Conservation (phyloP, 2,113 vertebrate genomes). For the Silurus asotus region DNA sequence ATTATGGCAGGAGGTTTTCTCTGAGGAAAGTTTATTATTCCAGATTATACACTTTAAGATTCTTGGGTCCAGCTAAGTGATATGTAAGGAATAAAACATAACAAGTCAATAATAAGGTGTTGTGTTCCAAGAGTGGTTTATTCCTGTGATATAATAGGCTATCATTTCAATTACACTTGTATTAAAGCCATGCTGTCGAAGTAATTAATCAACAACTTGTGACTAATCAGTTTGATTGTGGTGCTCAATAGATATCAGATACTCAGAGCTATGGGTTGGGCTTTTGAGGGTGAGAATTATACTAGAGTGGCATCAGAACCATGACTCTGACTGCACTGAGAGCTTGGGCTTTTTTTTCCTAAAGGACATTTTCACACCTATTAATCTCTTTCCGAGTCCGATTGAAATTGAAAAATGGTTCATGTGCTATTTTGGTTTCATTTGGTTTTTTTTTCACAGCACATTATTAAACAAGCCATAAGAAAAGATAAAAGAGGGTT, state of each 20-base stretch:
- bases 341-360: background rate
- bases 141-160: background rate
- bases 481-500: background rate
- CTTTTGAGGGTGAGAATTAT: background rate
- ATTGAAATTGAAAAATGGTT: background rate
- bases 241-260: background rate
- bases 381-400: background rate
- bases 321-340: background rate
- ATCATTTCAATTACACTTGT: background rate
- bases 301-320: background rate
- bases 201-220: background rate
- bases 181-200: background rate
- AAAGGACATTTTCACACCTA: background rate
- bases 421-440: background rate
- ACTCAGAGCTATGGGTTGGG: background rate
- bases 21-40: background rate
- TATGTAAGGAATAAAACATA: background rate
- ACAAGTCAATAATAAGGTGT: too few relatives aligned
- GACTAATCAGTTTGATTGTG: background rate
- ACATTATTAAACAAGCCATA: background rate
- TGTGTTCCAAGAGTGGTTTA: background rate
- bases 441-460: background rate
- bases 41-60: background rate
- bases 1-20: background rate
- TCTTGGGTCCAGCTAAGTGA: background rate